Evolutionary conservation across 1,140 invertebrate genomes (phyloP).

Genomic region (Neomicropteryx cornuta): DNA sequence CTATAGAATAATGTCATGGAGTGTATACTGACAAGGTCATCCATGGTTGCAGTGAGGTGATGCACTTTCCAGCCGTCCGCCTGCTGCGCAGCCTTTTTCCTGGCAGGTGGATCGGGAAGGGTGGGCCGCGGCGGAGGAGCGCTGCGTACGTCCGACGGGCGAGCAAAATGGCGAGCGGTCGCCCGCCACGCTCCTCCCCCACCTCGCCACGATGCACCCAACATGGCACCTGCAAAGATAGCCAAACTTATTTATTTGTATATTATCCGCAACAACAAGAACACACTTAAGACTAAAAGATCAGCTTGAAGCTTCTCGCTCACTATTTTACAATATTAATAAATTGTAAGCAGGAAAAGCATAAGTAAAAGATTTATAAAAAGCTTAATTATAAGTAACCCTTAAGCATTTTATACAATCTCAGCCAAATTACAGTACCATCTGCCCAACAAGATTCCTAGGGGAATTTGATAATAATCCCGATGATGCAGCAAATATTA

Average conservation of each 20-base stretch:
- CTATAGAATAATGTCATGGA: background rate
- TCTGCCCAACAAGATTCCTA: too few species aligned
- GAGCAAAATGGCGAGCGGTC: conserved; percentile 69
- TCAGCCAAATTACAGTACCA: too few species aligned
- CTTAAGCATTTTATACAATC: too few species aligned
- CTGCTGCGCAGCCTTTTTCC: conserved; percentile 63
- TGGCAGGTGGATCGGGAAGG: conserved; percentile 54
- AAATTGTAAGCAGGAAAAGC: background rate
- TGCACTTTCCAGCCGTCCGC: conserved; percentile 94
- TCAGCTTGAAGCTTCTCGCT: background rate
- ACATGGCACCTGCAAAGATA: conserved; percentile 22
- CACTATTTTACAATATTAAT: background rate
- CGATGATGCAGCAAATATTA: too few species aligned
- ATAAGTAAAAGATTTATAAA: background rate
- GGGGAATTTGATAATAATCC: too few species aligned
- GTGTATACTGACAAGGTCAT: conserved; percentile 61
- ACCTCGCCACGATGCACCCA: conserved; percentile 32
- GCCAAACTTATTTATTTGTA: background rate
- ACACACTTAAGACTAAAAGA: background rate
- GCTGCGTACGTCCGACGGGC: conserved; percentile 78
- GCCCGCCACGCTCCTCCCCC: conserved; percentile 44
- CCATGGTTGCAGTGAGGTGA: conserved; percentile 85
- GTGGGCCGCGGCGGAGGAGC: conserved; percentile 74
- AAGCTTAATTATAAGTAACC: too few species aligned
- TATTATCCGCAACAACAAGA: background rate